Base-by-base conservation (phyloP, 2,113 vertebrate species). In the Cololabis saira region DNA sequence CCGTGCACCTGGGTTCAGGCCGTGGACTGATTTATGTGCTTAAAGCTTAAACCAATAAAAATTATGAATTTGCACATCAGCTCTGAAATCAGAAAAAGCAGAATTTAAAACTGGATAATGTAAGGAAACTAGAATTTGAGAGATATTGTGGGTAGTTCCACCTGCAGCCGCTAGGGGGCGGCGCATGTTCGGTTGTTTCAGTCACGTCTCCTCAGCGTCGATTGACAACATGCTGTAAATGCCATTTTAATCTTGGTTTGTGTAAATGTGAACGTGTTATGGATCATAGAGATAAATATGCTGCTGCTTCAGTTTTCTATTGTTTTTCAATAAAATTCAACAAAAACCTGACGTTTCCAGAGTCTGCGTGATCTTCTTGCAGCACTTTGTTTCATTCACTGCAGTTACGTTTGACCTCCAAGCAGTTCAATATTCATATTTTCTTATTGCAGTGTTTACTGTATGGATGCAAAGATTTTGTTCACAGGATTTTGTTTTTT, bases 251-350 rank as follows among this genome's bases (percentile, higher is more conserved):
- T 60, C 21, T 37, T 58, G 53, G 68, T 80, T 78, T 85, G 52
- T 87, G 50, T 80, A 78, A 72, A 82, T 84, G 73, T 82, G 78
- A 88, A 87, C 42, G 63, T 68, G 66, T 76, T 65, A 61, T 66
- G 68, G 67, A 68, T 78, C 48, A 62, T 51, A 58, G 70, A 73
- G 78, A 83, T 62, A 83, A 74, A 79, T 42, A 81, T 84, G 80
- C 85, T 89, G 84, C 84, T 88, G 85, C 77, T 75, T 33, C 75
- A 71, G 71, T 92, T 90, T 92, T 91, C 83, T 91, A 92, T 84
- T 57, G 68, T 91, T 91, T 27, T 91, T 89, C 86, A 91, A 89
- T 89, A 91, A 92, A 92, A 90, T 74, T 12, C 14, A 70, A 40
- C 45, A 17, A 78, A 86, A 85, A 67, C 21, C 19, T 45, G 40